Conservation (phyloP, 1,140 invertebrate species). For the Steinernema feltiae region DNA sequence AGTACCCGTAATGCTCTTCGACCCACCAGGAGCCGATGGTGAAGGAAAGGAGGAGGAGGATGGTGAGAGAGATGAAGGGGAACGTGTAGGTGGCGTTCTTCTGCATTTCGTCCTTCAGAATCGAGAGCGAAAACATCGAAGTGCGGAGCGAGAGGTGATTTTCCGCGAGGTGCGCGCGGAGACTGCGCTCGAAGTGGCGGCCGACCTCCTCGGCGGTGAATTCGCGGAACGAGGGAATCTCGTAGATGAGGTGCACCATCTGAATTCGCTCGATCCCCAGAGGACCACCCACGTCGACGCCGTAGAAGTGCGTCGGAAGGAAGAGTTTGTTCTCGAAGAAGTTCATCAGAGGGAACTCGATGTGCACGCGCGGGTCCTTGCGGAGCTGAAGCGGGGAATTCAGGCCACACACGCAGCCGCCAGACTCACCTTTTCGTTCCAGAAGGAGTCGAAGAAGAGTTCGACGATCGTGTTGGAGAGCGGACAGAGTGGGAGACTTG, state of each 20-base stretch:
- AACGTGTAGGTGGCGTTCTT: slow-evolving; percentile 57
- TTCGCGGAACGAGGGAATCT: slow-evolving; percentile 41
- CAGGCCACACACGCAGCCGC: not conserved
- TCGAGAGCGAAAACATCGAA: slow-evolving; percentile 49
- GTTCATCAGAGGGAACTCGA: slow-evolving; percentile 54
- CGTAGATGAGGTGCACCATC: slow-evolving; percentile 53
- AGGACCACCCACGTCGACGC: slow-evolving; percentile 33
- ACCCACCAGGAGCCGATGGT: slow-evolving; percentile 52
- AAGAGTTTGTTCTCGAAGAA: slow-evolving; percentile 57
- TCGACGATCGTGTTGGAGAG: slow-evolving; percentile 48
- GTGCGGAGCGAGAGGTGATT: slow-evolving; percentile 29
- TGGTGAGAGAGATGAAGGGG: slow-evolving; percentile 53
- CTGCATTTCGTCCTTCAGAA: slow-evolving; percentile 54
- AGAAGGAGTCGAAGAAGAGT: slow-evolving; percentile 54
- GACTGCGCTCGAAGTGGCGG: slow-evolving; percentile 40
- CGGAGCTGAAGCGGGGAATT: slow-evolving; percentile 40
- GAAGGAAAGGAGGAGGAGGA: slow-evolving; percentile 50
- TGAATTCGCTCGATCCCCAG: slow-evolving; percentile 41
- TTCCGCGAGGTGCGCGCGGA: slow-evolving; percentile 37
- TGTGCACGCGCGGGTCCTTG: slow-evolving; percentile 44
- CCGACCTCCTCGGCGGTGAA: slow-evolving; percentile 50
- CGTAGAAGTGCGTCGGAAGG: slow-evolving; percentile 56
- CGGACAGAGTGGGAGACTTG: slow-evolving; percentile 39
- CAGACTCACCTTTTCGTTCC: slow-evolving; percentile 47
- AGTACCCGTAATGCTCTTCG: slow-evolving; percentile 5